phyloP scores from a whole-genome alignment of 2,888 invertebrate genomes.

The Cancer borealis region DNA sequence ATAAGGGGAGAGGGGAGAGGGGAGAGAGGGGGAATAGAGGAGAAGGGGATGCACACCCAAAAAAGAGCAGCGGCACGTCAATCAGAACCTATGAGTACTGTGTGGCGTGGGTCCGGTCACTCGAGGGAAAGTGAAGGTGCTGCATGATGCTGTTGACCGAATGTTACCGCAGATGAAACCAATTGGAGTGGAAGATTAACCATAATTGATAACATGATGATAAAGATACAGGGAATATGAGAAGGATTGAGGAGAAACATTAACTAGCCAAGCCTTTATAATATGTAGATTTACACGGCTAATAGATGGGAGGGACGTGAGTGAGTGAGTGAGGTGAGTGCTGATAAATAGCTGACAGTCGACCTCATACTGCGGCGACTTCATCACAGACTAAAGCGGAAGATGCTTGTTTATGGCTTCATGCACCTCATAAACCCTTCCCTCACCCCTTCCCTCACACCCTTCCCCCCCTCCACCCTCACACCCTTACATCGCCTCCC shows the following conservation, averaged over 20 bases:
- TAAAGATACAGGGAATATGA: not conserved
- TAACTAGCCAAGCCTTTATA: not conserved
- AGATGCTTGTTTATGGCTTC: slow-evolving; percentile 27
- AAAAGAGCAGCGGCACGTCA: not conserved
- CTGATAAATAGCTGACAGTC: not conserved
- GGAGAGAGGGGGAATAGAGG: not conserved
- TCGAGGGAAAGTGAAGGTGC: not conserved
- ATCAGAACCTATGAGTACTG: not conserved
- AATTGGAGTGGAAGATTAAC: not conserved
- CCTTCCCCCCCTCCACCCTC: not conserved
- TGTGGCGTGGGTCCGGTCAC: not conserved
- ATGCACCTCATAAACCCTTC: not conserved
- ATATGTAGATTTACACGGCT: not conserved
- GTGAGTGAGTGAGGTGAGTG: not conserved
- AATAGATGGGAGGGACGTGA: not conserved
- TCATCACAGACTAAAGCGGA: slow-evolving; percentile 4
- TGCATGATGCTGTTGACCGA: not conserved
- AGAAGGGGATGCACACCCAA: not conserved
- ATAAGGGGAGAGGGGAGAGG: too few relatives aligned
- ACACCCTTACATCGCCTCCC: not conserved
- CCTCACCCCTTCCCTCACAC: not conserved
- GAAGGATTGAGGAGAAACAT: not conserved
- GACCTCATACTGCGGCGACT: not conserved
- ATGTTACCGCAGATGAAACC: not conserved
- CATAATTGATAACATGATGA: not conserved